Base-by-base conservation (phyloP, 2,113 vertebrate genomes). In the Scomber japonicus region DNA sequence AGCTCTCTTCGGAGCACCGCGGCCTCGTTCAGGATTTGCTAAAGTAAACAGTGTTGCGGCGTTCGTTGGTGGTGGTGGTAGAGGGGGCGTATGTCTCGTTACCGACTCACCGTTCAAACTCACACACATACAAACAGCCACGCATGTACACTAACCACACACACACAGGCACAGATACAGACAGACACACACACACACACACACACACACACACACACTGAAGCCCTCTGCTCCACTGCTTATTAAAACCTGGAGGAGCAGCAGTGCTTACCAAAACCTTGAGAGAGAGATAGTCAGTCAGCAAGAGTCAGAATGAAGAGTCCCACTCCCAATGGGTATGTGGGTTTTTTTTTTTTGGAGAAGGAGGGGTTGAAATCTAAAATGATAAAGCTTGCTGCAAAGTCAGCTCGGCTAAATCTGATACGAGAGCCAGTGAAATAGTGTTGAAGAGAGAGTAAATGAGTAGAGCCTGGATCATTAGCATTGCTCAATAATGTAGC, bases 401-500 rank as follows among this genome's bases (percentile, higher is more conserved):
- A 88, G 81, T 83, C 83, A 83, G 69, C 81, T 81, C 1, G 6
- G 71, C 82, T 71, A 82, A 88, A 88, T 83, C 69, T 84, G 73
- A 81, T 78, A 51, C 31, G 66, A 87, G 84, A 86, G 61, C 68
- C 65, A 57, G 82, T 53, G 78, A 88, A 91, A 94, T 81, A 83
- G 81, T 85, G 91, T 88, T 91, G 85, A 91, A 89, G 90, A 89
- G 89, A 71, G 91, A 92, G 91, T 93, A 93, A 94, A 94, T 92
- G 91, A 94, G 90, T 88, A 16, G 88, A 89, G 91, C 63, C 80
- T 21, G 85, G 70, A 87, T 94, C 93, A 94, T 95, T 95, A 94
- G 94, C 93, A 95, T 94, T 88, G 93, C 92, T 94, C 93, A 94
- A 94, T 94, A 94, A 92, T 93, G 89, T 94, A 93, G 94, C 94